phyloP scores from a whole-genome alignment of 2,797 vertebrate genomes.

The Anniella stebbinsi region DNA sequence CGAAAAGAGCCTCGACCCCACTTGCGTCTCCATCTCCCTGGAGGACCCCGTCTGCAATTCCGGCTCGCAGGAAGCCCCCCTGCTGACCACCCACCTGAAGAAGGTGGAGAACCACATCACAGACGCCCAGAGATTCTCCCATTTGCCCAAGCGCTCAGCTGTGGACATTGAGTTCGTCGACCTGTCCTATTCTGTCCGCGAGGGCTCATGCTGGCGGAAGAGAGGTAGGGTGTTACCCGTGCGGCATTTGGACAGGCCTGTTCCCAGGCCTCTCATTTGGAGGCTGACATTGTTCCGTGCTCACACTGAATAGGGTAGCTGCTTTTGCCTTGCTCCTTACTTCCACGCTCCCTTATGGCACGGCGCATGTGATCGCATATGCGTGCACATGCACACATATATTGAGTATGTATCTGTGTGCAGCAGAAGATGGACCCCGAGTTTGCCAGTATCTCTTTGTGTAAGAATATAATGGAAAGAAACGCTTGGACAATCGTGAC shows the following conservation, averaged over 20 bases:
- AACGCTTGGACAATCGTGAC: background rate
- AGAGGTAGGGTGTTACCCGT: conserved; percentile 84
- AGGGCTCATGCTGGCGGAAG: conserved; percentile 95
- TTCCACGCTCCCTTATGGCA: background rate
- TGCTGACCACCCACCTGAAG: conserved; percentile 94
- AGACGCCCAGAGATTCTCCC: conserved; percentile 95
- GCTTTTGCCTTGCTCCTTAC: background rate
- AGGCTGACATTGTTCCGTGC: background rate
- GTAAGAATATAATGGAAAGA: too few relatives aligned
- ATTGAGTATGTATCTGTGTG: too few relatives aligned
- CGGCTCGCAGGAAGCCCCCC: conserved; percentile 83
- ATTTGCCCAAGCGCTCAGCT: conserved; percentile 93
- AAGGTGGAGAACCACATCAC: conserved; percentile 99
- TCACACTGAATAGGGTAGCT: too few relatives aligned
- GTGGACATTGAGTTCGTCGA: conserved; percentile 96
- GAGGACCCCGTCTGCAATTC: conserved; percentile 88
- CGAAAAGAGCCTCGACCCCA: conserved; percentile 87
- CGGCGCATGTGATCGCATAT: too few relatives aligned
- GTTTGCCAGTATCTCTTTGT: background rate
- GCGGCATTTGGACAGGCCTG: background rate
- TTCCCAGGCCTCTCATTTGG: background rate
- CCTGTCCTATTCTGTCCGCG: conserved; percentile 94
- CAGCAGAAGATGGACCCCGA: background rate
- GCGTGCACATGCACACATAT: too few relatives aligned
- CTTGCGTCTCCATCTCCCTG: conserved; percentile 87